Evolutionary conservation across 2,113 vertebrate genomes (phyloP).

Genomic region (Cryptotis parvus): DNA sequence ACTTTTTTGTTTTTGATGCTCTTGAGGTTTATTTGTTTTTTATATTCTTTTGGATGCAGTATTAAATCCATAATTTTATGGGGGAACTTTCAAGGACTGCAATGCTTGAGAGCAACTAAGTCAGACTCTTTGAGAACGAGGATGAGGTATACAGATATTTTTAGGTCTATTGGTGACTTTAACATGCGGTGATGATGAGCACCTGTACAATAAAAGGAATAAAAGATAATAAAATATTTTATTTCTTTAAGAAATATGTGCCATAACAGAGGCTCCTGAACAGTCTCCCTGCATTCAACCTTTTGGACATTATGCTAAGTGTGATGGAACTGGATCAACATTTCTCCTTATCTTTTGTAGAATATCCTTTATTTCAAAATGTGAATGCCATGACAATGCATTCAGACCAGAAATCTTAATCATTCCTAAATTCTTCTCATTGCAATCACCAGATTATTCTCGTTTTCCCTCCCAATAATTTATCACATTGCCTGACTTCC

Average conservation of each 20-base stretch:
- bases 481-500: not conserved
- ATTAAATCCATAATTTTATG: no score
- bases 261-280: not conserved
- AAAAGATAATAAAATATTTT: not conserved
- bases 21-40: not conserved
- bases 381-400: not conserved
- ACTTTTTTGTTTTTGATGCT: not conserved
- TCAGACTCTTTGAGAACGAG: slow-evolving; percentile 13
- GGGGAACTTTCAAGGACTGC: slow-evolving; percentile 28
- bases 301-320: not conserved
- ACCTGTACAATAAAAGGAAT: not conserved
- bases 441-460: not conserved
- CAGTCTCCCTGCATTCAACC: not conserved
- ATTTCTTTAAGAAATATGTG: not conserved
- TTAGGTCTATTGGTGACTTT: slow-evolving; percentile 19
- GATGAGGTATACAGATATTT: not conserved
- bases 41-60: not conserved
- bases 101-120: slow-evolving; percentile 30
- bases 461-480: not conserved
- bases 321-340: not conserved
- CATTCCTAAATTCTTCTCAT: not conserved
- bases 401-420: not conserved
- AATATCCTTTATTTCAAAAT: not conserved
- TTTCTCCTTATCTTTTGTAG: not conserved
- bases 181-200: slow-evolving; percentile 32